Evolutionary conservation across 2,888 invertebrate species (phyloP).

Genomic region (Thalpophila matura): DNA sequence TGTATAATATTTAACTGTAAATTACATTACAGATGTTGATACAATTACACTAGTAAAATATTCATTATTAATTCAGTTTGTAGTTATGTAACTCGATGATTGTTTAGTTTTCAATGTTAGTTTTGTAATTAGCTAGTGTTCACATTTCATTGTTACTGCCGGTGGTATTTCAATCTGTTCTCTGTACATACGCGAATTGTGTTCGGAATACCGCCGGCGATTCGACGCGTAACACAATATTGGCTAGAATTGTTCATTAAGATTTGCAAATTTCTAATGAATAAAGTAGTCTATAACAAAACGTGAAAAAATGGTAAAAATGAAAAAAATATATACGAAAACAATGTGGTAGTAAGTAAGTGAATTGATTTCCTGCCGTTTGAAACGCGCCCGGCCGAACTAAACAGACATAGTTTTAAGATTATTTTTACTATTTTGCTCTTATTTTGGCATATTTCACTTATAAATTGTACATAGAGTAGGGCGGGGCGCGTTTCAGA

Average conservation of each 20-base stretch:
- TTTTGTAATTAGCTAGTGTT: slow-evolving; percentile 82
- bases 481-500: slow-evolving; percentile 61
- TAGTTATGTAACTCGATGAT: slow-evolving; percentile 72
- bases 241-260: slow-evolving; percentile 74
- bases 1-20: slow-evolving; percentile 70
- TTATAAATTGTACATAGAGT: slow-evolving; percentile 79
- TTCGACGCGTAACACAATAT: slow-evolving; percentile 64
- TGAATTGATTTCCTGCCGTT: slow-evolving; percentile 70
- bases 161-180: slow-evolving; percentile 57
- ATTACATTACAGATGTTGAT: slow-evolving; percentile 66
- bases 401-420: slow-evolving; percentile 65
- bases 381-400: slow-evolving; percentile 61
- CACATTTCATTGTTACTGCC: slow-evolving; percentile 71
- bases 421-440: slow-evolving; percentile 61
- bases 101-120: slow-evolving; percentile 85
- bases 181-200: slow-evolving; percentile 66
- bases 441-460: slow-evolving; percentile 67
- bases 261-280: slow-evolving; percentile 76
- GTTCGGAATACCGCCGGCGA: slow-evolving; percentile 59
- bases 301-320: slow-evolving; percentile 69
- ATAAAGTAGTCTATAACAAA: slow-evolving; percentile 82
- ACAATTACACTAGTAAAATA: slow-evolving; percentile 58
- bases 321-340: slow-evolving; percentile 67
- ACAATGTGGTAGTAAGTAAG: slow-evolving; percentile 73
- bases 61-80: slow-evolving; percentile 64